Percentiles rank a stretch among this genome's conserved stretches.
These are phyloP conservation scores for Dolichotis patagonum DNA, from an alignment of 2,113 vertebrate genomes.

Conservation along the genomic window DNA sequence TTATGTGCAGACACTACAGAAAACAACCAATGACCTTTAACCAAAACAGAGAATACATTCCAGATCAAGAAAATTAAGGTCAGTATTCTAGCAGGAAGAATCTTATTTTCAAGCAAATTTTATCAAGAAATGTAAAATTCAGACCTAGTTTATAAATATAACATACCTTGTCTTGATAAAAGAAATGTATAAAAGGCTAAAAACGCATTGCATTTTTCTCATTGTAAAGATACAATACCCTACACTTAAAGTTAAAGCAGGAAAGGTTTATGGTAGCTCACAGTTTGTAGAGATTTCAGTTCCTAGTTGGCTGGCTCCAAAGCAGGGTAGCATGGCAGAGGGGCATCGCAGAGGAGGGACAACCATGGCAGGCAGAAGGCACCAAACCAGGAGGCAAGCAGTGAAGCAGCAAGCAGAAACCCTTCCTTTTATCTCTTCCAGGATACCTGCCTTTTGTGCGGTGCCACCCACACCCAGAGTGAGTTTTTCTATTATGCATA, in stretches of 20 bases:
- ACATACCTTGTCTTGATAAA: background rate
- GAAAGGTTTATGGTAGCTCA: background rate
- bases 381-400: background rate
- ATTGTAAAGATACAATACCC: background rate
- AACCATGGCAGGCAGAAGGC: background rate
- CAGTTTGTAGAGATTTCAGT: background rate
- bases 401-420: background rate
- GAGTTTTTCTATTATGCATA: background rate
- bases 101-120: background rate
- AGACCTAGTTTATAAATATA: background rate
- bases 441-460: background rate
- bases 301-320: background rate
- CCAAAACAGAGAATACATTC: background rate
- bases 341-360: background rate
- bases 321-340: background rate
- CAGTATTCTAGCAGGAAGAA: background rate
- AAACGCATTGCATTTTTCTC: background rate
- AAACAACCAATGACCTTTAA: background rate
- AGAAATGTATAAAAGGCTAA: background rate
- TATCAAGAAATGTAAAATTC: background rate
- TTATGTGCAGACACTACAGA: background rate
- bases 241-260: background rate
- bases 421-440: background rate
- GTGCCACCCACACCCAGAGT: background rate
- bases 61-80: background rate